Percentiles rank a stretch among this genome's conserved stretches.
These are phyloP conservation scores for Eira barbara DNA, from an alignment of 2,113 vertebrate species.

Conservation along the genomic window DNA sequence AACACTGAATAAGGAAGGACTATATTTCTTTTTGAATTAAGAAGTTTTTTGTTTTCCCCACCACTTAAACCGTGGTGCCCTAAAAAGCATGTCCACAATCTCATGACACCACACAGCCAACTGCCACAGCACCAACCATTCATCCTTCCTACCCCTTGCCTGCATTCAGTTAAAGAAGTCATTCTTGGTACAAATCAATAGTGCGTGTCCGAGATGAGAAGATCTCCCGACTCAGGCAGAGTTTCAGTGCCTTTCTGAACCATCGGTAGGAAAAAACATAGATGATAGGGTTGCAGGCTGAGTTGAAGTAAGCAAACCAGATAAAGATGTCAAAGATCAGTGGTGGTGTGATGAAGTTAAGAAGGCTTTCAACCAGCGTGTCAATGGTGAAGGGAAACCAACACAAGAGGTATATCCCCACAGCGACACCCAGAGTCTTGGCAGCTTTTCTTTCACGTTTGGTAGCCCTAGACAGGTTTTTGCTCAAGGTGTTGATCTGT, in stretches of 20 bases:
- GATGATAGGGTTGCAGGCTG: conserved; percentile 76
- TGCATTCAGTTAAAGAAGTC: neutral
- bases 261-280: conserved; percentile 77
- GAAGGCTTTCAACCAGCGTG: conserved; percentile 62
- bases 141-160: neutral
- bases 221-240: conserved; percentile 59
- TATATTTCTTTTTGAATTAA: neutral
- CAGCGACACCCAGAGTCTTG: conserved; percentile 73
- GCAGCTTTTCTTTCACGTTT: conserved; percentile 74
- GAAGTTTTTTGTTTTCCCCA: neutral
- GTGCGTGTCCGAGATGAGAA: conserved; percentile 49
- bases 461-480: neutral
- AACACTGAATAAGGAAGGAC: neutral
- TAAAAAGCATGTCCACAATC: neutral
- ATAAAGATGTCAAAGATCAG: conserved; percentile 75
- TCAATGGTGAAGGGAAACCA: conserved; percentile 76
- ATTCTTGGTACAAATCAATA: conserved; percentile 72
- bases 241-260: conserved; percentile 76
- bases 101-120: neutral
- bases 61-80: neutral
- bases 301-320: conserved; percentile 80
- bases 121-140: no score
- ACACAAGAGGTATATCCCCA: conserved; percentile 74
- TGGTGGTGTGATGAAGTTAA: conserved; percentile 65
- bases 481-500: conserved; percentile 58